Conservation (phyloP, 2,888 invertebrate species). For the Cryptosula pallasiana region DNA sequence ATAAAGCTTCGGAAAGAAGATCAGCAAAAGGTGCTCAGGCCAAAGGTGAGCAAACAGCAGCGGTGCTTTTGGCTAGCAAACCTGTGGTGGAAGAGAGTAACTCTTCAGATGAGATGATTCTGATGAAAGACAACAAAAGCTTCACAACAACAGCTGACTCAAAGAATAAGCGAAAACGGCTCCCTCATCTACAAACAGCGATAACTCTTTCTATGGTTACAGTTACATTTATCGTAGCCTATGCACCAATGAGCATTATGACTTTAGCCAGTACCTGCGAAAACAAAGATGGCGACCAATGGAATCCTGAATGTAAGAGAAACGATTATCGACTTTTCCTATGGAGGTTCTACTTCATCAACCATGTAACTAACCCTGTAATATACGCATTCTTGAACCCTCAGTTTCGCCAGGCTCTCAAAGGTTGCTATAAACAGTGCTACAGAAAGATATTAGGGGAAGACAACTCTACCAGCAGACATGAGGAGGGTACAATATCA, state of each 20-base stretch:
- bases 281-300: background rate
- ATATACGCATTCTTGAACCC: constrained; percentile 42
- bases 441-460: background rate
- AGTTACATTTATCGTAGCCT: constrained; percentile 37
- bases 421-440: background rate
- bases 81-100: no score
- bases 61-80: no score
- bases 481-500: background rate
- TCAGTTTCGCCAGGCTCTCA: constrained; percentile 29
- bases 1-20: background rate
- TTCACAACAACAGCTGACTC: no score
- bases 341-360: constrained; percentile 39
- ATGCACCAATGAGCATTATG: constrained; percentile 39
- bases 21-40: no score
- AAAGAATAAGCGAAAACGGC: no score
- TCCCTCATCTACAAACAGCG: constrained; percentile 36
- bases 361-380: constrained; percentile 41
- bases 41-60: no score
- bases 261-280: constrained; percentile 24
- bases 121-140: no score
- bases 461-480: background rate
- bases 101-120: no score
- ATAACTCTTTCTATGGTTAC: constrained; percentile 38
- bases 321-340: constrained; percentile 26
- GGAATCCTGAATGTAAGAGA: background rate